phyloP scores from a whole-genome alignment of 2,113 vertebrate genomes.

The Narcine bancroftii region DNA sequence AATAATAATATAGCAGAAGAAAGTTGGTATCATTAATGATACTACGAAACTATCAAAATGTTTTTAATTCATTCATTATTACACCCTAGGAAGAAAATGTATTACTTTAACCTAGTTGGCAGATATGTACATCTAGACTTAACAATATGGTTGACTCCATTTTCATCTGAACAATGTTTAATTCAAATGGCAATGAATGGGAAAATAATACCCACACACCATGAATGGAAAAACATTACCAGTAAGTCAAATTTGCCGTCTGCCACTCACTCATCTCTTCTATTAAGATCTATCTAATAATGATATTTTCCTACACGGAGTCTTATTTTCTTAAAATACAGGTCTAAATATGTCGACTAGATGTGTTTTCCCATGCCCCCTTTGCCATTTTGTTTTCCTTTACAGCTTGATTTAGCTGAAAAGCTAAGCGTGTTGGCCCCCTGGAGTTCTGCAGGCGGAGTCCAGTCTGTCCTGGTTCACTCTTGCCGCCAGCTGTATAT shows the following conservation, averaged over 20 bases:
- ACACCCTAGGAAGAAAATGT: too few species aligned
- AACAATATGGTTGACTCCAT: too few species aligned
- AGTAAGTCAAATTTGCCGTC: neutral
- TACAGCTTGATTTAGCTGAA: neutral
- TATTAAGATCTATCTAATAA: neutral
- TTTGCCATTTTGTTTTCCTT: neutral
- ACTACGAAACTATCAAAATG: too few species aligned
- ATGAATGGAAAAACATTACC: too few species aligned
- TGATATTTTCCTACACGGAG: neutral
- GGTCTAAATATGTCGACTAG: neutral
- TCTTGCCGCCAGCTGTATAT: slow-evolving; percentile 42
- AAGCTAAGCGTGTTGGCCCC: neutral
- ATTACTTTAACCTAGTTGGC: too few species aligned
- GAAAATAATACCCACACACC: too few species aligned
- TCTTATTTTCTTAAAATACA: neutral
- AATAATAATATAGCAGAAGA: too few species aligned
- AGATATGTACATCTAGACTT: too few species aligned
- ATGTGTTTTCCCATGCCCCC: neutral
- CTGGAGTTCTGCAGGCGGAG: slow-evolving; percentile 40
- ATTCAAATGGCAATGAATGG: too few species aligned
- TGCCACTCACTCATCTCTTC: neutral
- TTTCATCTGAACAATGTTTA: too few species aligned
- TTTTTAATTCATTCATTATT: too few species aligned
- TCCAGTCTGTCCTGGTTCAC: slow-evolving; percentile 43
- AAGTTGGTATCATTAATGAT: too few species aligned